phyloP scores from a whole-genome alignment of 2,888 invertebrate genomes.

The Lasioglossum vierecki region DNA sequence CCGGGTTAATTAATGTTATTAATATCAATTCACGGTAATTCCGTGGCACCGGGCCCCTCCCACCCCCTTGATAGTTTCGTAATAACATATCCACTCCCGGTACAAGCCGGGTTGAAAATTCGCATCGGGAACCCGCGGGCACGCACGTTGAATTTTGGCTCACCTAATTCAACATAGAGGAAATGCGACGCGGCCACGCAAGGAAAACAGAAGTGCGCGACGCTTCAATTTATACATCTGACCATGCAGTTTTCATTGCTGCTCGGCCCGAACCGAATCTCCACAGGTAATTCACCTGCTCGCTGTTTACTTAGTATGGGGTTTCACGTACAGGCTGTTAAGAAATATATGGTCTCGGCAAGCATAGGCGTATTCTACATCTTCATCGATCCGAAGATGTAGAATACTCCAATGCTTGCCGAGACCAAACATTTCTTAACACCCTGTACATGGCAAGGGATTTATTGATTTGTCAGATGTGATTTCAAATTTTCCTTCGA shows the following conservation, averaged over 20 bases:
- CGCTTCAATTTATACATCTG: neutral
- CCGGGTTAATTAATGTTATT: conserved; percentile 46
- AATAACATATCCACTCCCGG: conserved; percentile 14
- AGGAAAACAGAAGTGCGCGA: neutral
- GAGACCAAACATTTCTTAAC: too few relatives aligned
- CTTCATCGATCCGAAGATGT: too few relatives aligned
- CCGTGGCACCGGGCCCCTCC: neutral
- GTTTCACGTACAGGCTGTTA: neutral
- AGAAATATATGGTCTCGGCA: too few relatives aligned
- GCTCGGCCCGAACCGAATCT: neutral
- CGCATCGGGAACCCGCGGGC: neutral
- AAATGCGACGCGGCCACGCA: conserved; percentile 7
- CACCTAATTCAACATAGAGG: conserved; percentile 26
- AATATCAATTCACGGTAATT: conserved; percentile 41
- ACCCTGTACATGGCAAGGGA: neutral
- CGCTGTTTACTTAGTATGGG: neutral
- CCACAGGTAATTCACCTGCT: neutral
- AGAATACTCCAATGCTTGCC: too few relatives aligned
- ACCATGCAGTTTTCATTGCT: neutral
- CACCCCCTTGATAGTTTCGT: conserved; percentile 26
- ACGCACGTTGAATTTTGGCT: conserved; percentile 34
- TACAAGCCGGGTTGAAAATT: conserved; percentile 16
- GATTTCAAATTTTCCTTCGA: neutral
- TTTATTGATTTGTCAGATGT: neutral
- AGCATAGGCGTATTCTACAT: too few relatives aligned